phyloP scores from a whole-genome alignment of 2,888 invertebrate species.

The Melipona bicolor region DNA sequence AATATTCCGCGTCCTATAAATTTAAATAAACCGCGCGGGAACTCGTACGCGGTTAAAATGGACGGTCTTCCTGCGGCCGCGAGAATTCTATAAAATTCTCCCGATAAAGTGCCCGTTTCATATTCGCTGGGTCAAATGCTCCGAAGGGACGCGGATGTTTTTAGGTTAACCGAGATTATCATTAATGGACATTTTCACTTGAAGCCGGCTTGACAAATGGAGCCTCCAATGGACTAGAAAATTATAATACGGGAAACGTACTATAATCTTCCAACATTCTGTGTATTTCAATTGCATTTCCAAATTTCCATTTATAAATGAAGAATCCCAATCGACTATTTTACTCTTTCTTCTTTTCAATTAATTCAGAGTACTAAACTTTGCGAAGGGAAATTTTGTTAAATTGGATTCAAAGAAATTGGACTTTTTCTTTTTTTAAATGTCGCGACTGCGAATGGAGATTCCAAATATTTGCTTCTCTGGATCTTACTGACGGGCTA shows the following conservation, averaged over 20 bases:
- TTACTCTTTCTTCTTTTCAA: no score
- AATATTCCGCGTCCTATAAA: slow-evolving; percentile 11
- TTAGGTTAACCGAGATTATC: not conserved
- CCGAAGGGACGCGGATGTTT: not conserved
- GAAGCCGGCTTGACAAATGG: no score
- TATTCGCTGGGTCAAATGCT: not conserved
- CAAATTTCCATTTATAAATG: no score
- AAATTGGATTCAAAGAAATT: no score
- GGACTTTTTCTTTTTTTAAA: not conserved
- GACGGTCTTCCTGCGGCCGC: not conserved
- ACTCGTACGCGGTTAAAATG: not conserved
- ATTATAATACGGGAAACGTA: no score
- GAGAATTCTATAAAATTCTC: slow-evolving; percentile 5
- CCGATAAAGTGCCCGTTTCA: not conserved
- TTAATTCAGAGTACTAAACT: no score
- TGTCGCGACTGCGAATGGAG: not conserved
- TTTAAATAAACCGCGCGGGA: not conserved
- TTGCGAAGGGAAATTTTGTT: no score
- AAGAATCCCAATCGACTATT: no score
- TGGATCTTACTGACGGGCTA: not conserved
- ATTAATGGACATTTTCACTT: no score
- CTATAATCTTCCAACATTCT: no score
- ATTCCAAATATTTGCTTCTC: not conserved
- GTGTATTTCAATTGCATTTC: no score
- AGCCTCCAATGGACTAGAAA: no score